Percentiles rank a stretch among this genome's conserved stretches.
phyloP scores from a whole-genome alignment of 2,888 invertebrate genomes.

The Ptilodon capucinus region DNA sequence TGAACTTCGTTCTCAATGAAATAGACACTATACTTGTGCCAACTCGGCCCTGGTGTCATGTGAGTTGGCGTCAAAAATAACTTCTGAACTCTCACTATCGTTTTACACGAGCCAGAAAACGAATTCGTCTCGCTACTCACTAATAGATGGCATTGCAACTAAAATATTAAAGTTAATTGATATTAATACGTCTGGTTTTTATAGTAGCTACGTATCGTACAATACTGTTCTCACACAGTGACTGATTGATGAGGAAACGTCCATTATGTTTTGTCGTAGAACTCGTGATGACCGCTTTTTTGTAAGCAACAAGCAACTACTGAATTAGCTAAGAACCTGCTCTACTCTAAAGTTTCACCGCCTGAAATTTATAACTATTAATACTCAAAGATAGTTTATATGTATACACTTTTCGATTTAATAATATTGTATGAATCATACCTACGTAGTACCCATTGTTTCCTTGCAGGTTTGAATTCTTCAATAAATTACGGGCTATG shows the following conservation, averaged over 20 bases:
- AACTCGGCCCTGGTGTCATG: constrained; percentile 62
- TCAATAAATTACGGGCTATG: no score
- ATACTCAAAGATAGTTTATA: no score
- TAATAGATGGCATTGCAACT: constrained; percentile 60
- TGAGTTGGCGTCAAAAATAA: constrained; percentile 68
- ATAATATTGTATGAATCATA: no score
- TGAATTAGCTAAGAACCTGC: no score
- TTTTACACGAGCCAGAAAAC: constrained; percentile 37
- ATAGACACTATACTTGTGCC: constrained; percentile 63
- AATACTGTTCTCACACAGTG: constrained; percentile 4
- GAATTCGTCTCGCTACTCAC: constrained; percentile 49
- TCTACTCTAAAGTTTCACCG: no score
- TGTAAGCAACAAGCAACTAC: not conserved
- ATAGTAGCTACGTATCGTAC: not conserved
- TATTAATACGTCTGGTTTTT: not conserved
- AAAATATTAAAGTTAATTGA: constrained; percentile 1
- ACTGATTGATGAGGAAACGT: constrained; percentile 18
- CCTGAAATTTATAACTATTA: no score
- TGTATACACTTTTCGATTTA: no score
- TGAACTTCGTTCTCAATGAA: constrained; percentile 70
- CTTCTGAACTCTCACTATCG: constrained; percentile 39
- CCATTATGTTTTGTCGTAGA: constrained; percentile 8
- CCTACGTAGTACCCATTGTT: no score
- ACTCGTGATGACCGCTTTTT: not conserved
- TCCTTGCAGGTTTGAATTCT: no score